These are phyloP conservation scores for Patella caerulea DNA, from an alignment of 2,888 invertebrate species.

Conservation along the genomic window DNA sequence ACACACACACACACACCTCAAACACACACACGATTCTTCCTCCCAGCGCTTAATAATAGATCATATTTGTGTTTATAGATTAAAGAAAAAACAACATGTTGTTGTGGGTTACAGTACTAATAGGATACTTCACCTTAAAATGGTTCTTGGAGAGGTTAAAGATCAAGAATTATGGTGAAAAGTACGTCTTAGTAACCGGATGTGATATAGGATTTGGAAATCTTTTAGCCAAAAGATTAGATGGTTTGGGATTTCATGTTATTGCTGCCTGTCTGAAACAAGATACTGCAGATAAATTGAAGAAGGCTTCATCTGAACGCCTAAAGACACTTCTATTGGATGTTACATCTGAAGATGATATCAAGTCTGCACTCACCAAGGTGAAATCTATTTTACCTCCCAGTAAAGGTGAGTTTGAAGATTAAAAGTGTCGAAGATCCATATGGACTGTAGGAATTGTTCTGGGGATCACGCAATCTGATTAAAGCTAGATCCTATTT, in stretches of 20 bases:
- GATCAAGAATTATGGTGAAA: conserved; percentile 29
- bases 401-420: conserved; percentile 30
- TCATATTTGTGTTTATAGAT: too few species aligned
- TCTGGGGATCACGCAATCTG: too few species aligned
- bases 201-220: conserved; percentile 62
- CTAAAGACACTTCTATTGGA: conserved; percentile 32
- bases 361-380: conserved; percentile 23
- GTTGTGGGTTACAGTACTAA: too few species aligned
- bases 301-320: conserved; percentile 32
- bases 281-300: conserved; percentile 37
- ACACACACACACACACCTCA: too few species aligned
- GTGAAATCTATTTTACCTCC: conserved; percentile 32
- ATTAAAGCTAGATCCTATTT: too few species aligned
- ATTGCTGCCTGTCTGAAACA: conserved; percentile 54
- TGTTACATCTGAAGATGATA: conserved; percentile 34
- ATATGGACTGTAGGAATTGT: too few species aligned
- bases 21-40: too few species aligned
- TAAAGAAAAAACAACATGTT: too few species aligned
- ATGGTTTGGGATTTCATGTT: conserved; percentile 46
- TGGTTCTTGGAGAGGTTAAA: too few species aligned
- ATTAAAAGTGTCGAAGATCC: background rate
- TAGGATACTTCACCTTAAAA: too few species aligned
- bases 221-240: conserved; percentile 48
- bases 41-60: too few species aligned
- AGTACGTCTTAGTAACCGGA: conserved; percentile 59